Base-by-base conservation (phyloP, 2,888 invertebrate genomes). In the Pseudococcus viburni region DNA sequence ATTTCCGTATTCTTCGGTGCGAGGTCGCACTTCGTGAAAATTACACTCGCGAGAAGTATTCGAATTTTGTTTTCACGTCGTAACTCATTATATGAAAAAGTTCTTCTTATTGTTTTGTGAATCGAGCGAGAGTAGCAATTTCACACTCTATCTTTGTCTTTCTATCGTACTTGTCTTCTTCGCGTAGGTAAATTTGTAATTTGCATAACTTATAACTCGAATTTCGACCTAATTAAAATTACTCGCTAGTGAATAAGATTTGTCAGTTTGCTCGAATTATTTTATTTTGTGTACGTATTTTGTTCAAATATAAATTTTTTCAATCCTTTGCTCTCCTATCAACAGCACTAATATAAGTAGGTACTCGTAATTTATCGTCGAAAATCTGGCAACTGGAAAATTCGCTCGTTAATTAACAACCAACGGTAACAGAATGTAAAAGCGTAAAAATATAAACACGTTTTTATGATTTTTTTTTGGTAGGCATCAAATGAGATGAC, bases 61-160 rank as follows among this genome's bases (percentile, higher is more conserved):
- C 51, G 15, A 51, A 17, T 51, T 51, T 15, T 17, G 17, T 51
- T 17, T 51, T 12, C 51, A 19, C 64, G 64, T 64, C 19, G 64
- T 19, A 64, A 64, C 22, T 64, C 64, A 64, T 64, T 64, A 64
- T n/a, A 19, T 64, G 64, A 64, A 68, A 68, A 68, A 26, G 68
- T 68, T 55, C 15, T 55, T 68, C 64, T 68, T 68, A 68, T 68
- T 68, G 68, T 68, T 68, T 68, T 68, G 26, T 7, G 68, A 68
- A 22, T 68, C 9, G 68, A 26, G n/a, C 26, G 26, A 12, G 26
- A 68, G 68, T 68, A 68, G 26, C 68, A 68, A 26, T 68, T 68
- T 59, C 59, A 59, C 59, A 59, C 59, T 59, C n/a, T 19, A 59
- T n/a, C 59, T 51, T 51, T 51, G 48, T 51, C 48, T 51, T 51